Percentiles rank a stretch among this genome's conserved stretches.
These are phyloP conservation scores for Discoglossus pictus DNA, from an alignment of 2,797 vertebrate genomes.

Conservation along the genomic window DNA sequence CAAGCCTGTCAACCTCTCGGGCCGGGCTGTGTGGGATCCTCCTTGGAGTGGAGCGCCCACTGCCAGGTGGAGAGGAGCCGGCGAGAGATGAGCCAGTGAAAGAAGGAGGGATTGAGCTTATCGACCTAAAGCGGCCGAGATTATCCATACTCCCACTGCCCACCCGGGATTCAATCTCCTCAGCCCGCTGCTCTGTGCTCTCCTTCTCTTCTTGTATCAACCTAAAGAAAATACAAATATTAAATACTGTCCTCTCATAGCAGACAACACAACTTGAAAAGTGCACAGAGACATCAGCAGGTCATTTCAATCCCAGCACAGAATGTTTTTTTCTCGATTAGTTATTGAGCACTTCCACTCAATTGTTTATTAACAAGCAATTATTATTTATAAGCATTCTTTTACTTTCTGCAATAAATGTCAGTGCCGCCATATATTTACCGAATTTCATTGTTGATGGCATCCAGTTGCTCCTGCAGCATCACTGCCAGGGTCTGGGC, in stretches of 20 bases:
- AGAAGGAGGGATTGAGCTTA: slow-evolving; percentile 79
- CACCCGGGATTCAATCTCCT: slow-evolving; percentile 92
- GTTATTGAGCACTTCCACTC: no score
- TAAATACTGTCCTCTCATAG: no score
- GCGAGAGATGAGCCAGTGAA: slow-evolving; percentile 70
- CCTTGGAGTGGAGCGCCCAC: slow-evolving; percentile 88
- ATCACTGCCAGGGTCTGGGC: slow-evolving; percentile 95
- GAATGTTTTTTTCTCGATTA: no score
- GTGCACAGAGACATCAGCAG: no score
- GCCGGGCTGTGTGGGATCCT: slow-evolving; percentile 87
- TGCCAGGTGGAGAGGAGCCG: slow-evolving; percentile 87
- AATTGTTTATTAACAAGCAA: no score
- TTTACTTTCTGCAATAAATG: no score
- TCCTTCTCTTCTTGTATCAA: slow-evolving; percentile 98
- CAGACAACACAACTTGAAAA: neutral
- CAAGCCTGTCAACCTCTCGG: slow-evolving; percentile 90
- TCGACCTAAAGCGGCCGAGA: slow-evolving; percentile 81
- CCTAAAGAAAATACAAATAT: slow-evolving; percentile 66
- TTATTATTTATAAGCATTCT: no score
- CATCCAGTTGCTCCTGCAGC: slow-evolving; percentile 97
- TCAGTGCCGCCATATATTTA: slow-evolving; percentile 39
- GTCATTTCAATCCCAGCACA: no score
- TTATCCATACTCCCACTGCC: slow-evolving; percentile 81
- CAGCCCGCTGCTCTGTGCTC: slow-evolving; percentile 86
- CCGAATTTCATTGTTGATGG: slow-evolving; percentile 98